Base-by-base conservation (phyloP, 2,888 invertebrate species). In the Campopleginae sp. region DNA sequence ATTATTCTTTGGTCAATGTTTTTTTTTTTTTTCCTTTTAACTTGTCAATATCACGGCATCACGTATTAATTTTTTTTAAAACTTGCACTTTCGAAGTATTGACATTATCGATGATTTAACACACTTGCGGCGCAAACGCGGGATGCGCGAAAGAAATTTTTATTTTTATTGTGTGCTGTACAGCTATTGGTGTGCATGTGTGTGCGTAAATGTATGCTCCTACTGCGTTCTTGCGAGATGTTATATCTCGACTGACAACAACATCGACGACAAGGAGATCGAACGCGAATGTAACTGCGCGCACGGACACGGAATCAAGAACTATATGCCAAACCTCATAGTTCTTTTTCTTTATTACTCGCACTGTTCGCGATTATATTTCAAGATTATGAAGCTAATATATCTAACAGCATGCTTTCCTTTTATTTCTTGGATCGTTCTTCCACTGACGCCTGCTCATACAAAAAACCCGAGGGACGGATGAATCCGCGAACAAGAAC, bases 81-180 rank as follows among this genome's bases (percentile, higher is more conserved):
- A 84, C 76, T 84, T 75, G 80, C 76, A 84, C 86, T 85, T 82
- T 85, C 82, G 70, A 86, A 88, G 88, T 90, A 91, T 90, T 89
- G 91, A 91, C 90, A 91, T 91, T 90, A 91, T 91, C 89, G 90
- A 90, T 88, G 88, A 87, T 87, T 89, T 88, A 87, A 81, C 84
- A 87, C 90, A 87, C 85, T 85, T 86, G 89, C 86, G 88, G 90
- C 90, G 91, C 91, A 91, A 91, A 91, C 90, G 90, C 91, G 84
- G 61, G 58, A 75, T 54, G n/a, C 31, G 33, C 70, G 76, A 48
- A n/a, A 44, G 31, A 76, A 38, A 23, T 66, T 66, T 77, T 66
- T 77, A 51, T 77, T 68, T 68, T 77, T 72, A 38, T 38, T 46
- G 46, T 14, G 46, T 76, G 74, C 51, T 78, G 75, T 38, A 38